A percentile compares a stretch with the other conserved stretches of the same genome.
phyloP scores from a whole-genome alignment of 2,113 vertebrate species.

The Callithrix jacchus region DNA sequence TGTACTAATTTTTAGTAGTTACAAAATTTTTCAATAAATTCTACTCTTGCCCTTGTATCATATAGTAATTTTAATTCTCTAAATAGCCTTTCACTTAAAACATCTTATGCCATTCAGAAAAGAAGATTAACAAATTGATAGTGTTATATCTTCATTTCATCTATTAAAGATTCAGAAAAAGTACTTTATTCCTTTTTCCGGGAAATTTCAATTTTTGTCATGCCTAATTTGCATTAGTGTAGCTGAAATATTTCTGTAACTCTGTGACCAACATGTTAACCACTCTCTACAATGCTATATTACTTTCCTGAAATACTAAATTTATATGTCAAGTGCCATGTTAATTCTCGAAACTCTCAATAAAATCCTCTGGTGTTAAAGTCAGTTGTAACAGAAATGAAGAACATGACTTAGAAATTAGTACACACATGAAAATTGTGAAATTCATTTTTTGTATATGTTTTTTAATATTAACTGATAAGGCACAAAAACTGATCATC shows the following conservation, averaged over 20 bases:
- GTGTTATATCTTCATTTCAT: constrained; percentile 41
- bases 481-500: neutral
- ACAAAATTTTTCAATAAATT: neutral
- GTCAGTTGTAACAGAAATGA: neutral
- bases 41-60: neutral
- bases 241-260: neutral
- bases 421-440: neutral
- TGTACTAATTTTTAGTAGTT: neutral
- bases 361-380: neutral
- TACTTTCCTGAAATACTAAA: neutral
- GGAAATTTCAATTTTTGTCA: neutral
- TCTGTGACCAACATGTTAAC: neutral
- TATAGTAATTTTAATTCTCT: constrained; percentile 25
- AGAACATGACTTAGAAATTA: neutral
- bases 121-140: constrained; percentile 26
- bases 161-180: neutral
- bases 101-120: constrained; percentile 35
- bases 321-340: neutral
- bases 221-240: neutral
- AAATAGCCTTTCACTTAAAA: constrained; percentile 39
- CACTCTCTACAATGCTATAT: neutral
- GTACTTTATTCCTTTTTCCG: rapidly evolving
- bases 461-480: neutral
- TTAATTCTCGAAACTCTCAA: neutral
- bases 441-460: neutral